A percentile compares a stretch with the other conserved stretches of the same genome.
These are phyloP conservation scores for Heliothis virescens DNA, from an alignment of 1,140 invertebrate genomes.

Conservation along the genomic window DNA sequence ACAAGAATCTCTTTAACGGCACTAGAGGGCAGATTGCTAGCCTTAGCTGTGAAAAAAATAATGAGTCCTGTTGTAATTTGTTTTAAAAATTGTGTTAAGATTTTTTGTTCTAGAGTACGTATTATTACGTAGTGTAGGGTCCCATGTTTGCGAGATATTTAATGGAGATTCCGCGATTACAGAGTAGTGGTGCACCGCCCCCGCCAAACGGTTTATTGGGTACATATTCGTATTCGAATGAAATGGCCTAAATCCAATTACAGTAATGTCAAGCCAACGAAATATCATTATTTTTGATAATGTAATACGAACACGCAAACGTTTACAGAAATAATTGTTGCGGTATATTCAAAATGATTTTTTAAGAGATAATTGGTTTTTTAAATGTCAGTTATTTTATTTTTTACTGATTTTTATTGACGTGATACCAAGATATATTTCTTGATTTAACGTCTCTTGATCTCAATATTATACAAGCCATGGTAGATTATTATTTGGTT, in stretches of 20 bases:
- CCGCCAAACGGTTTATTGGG: slow-evolving; percentile 48
- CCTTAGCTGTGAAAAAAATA: slow-evolving; percentile 20
- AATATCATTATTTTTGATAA: slow-evolving; percentile 54
- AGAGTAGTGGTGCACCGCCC: slow-evolving; percentile 10
- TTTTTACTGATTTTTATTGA: no score
- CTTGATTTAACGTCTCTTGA: no score
- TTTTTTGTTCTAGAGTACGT: background rate
- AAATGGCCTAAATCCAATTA: slow-evolving; percentile 53
- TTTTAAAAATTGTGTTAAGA: slow-evolving; percentile 3
- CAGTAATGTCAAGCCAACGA: slow-evolving; percentile 47
- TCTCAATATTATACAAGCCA: no score
- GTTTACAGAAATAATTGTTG: slow-evolving; percentile 2
- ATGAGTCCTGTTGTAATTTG: slow-evolving; percentile 12
- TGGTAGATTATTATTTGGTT: no score
- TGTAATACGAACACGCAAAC: slow-evolving; percentile 24
- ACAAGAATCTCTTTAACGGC: slow-evolving; percentile 3
- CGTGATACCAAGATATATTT: no score
- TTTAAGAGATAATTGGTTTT: no score
- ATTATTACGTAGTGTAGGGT: slow-evolving; percentile 1
- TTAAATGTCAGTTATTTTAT: no score
- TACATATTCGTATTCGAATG: slow-evolving; percentile 46
- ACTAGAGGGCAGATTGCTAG: slow-evolving; percentile 11
- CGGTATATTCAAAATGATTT: background rate
- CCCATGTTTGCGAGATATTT: slow-evolving; percentile 14
- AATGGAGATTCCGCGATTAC: slow-evolving; percentile 38